phyloP scores from a whole-genome alignment of 1,140 invertebrate species.

The Aphelenchoides fujianensis region DNA sequence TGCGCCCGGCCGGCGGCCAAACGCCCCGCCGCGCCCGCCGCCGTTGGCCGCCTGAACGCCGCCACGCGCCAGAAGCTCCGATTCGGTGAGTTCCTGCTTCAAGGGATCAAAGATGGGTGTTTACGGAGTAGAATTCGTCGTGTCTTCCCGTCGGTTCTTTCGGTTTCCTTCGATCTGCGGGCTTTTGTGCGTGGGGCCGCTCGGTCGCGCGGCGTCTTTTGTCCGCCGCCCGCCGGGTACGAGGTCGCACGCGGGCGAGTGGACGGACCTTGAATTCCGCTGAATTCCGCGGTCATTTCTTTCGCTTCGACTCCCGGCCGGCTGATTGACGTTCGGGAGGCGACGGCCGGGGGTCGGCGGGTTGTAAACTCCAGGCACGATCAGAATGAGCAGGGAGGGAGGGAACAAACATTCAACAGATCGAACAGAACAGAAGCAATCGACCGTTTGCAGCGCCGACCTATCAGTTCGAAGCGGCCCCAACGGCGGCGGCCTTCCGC shows the following conservation, averaged over 20 bases:
- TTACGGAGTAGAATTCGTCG: too few species aligned
- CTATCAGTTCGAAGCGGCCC: not conserved
- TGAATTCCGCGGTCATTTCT: not conserved
- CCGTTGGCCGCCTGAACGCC: not conserved
- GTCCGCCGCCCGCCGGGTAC: not conserved
- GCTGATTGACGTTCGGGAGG: too few species aligned
- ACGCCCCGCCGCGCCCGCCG: not conserved
- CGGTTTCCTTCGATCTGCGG: not conserved
- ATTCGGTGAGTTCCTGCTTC: slow-evolving; percentile 5
- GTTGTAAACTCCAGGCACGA: too few species aligned
- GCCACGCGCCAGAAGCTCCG: not conserved
- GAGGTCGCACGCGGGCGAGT: not conserved
- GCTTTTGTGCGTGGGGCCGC: not conserved
- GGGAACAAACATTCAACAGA: too few species aligned
- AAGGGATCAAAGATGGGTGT: too few species aligned
- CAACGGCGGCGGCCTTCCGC: not conserved
- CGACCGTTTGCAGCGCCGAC: not conserved
- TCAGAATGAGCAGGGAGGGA: too few species aligned
- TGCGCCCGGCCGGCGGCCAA: not conserved
- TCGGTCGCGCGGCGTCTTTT: not conserved
- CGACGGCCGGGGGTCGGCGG: too few species aligned
- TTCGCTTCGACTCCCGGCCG: too few species aligned
- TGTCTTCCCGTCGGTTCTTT: too few species aligned
- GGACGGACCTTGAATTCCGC: not conserved
- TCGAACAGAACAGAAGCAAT: not conserved